Evolutionary conservation across 1,140 invertebrate genomes (phyloP).

Genomic region (Tetramorium alpestre): DNA sequence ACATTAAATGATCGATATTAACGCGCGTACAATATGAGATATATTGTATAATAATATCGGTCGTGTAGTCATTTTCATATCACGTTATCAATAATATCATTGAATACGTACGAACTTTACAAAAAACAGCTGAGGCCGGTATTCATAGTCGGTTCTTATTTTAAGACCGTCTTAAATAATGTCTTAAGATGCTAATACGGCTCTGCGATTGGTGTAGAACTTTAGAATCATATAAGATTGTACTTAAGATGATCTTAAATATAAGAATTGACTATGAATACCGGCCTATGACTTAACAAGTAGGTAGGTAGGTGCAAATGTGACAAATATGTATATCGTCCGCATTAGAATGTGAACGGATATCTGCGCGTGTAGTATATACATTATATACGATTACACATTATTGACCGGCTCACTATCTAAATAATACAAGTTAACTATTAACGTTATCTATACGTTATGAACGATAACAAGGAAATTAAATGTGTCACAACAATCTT

Average conservation of each 20-base stretch:
- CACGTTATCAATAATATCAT: slow-evolving; percentile 62
- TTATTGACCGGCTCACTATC: not conserved
- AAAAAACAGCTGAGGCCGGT: slow-evolving; percentile 9
- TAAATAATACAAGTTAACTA: slow-evolving; percentile 24
- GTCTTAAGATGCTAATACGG: no score
- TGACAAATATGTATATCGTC: slow-evolving; percentile 40
- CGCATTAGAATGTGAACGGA: slow-evolving; percentile 18
- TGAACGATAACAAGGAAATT: slow-evolving; percentile 29
- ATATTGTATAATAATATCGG: slow-evolving; percentile 12
- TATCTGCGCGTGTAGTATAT: slow-evolving; percentile 31
- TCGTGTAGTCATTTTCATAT: slow-evolving; percentile 14
- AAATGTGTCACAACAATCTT: slow-evolving; percentile 27
- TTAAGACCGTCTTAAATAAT: no score
- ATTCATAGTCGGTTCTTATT: no score
- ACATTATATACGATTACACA: slow-evolving; percentile 43
- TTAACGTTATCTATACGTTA: slow-evolving; percentile 17
- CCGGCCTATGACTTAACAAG: not conserved
- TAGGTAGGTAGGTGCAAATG: slow-evolving; percentile 58
- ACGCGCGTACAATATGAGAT: not conserved
- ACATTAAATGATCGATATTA: not conserved
- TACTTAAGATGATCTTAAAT: no score
- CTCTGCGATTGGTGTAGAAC: no score
- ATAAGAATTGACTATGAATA: no score
- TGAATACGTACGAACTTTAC: slow-evolving; percentile 35
- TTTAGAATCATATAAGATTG: no score